Evolutionary conservation across 2,888 invertebrate species (phyloP).

Genomic region (Andrena camellia): DNA sequence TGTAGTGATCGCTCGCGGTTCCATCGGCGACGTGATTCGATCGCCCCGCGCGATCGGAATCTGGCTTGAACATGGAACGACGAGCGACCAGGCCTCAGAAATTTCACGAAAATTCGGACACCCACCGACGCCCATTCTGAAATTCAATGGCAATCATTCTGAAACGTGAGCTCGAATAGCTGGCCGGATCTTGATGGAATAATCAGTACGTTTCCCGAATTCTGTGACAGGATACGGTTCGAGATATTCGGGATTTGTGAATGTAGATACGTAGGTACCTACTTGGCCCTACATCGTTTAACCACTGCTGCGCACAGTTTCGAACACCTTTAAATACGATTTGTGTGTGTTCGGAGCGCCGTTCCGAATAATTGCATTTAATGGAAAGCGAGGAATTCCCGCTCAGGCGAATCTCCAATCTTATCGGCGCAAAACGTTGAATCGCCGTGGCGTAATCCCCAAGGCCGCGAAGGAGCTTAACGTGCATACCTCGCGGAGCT

Average conservation of each 20-base stretch:
- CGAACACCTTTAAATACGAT: not conserved
- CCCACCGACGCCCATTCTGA: not conserved
- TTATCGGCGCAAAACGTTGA: conserved; percentile 23
- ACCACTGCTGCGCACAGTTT: not conserved
- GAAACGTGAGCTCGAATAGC: not conserved
- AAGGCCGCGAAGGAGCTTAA: conserved; percentile 48
- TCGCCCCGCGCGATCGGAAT: conserved; percentile 43
- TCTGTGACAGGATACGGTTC: not conserved
- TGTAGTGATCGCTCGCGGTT: conserved; percentile 56
- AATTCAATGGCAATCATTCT: not conserved
- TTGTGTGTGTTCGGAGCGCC: not conserved
- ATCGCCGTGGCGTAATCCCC: conserved; percentile 30
- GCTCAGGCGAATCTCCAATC: conserved; percentile 41
- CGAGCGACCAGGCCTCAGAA: conserved; percentile 21
- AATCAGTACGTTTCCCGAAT: not conserved
- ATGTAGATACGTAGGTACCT: not conserved
- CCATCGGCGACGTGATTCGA: conserved; percentile 59
- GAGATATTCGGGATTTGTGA: not conserved
- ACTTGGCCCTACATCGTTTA: no score
- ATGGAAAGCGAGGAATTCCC: conserved; percentile 2
- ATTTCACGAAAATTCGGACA: conserved; percentile 26
- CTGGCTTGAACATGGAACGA: conserved; percentile 10
- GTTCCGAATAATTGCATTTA: conserved; percentile 6
- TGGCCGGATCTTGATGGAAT: not conserved
- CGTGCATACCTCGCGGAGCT: conserved; percentile 32